Percentiles rank a stretch among this genome's conserved stretches.
Conservation (phyloP, 1,140 invertebrate genomes). For the Acromyrmex heyeri region DNA sequence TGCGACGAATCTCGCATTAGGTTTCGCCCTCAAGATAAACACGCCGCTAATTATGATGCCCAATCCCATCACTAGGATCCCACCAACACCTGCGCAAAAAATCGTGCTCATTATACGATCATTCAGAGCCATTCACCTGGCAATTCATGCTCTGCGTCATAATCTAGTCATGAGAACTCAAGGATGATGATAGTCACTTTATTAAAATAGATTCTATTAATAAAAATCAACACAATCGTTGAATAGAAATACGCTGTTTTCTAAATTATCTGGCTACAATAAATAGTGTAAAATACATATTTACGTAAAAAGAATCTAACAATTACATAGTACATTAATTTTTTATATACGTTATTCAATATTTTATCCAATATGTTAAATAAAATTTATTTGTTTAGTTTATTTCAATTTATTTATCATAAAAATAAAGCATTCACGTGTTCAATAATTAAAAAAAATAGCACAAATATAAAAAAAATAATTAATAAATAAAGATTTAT, state of each 20-base stretch:
- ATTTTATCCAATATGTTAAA: not conserved
- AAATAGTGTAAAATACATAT: not conserved
- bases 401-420: not conserved
- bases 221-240: not conserved
- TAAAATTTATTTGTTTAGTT: not conserved
- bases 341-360: not conserved
- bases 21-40: slow-evolving; percentile 94
- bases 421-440: not conserved
- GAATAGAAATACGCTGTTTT: not conserved
- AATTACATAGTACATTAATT: not conserved
- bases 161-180: slow-evolving; percentile 1
- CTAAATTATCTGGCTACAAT: not conserved
- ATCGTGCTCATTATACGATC: slow-evolving; percentile 36
- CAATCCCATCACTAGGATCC: slow-evolving; percentile 96
- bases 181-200: not conserved
- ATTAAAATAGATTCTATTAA: slow-evolving; percentile 31
- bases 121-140: slow-evolving; percentile 14
- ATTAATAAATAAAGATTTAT: not conserved
- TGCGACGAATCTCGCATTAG: slow-evolving; percentile 94
- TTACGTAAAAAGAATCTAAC: not conserved
- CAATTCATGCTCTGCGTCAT: slow-evolving; percentile 1
- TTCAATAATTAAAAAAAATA: not conserved
- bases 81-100: slow-evolving; percentile 91
- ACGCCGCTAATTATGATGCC: slow-evolving; percentile 95
- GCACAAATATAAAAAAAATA: not conserved